These are phyloP conservation scores for Colinus virginianus DNA, from an alignment of 2,113 vertebrate genomes.

Conservation along the genomic window DNA sequence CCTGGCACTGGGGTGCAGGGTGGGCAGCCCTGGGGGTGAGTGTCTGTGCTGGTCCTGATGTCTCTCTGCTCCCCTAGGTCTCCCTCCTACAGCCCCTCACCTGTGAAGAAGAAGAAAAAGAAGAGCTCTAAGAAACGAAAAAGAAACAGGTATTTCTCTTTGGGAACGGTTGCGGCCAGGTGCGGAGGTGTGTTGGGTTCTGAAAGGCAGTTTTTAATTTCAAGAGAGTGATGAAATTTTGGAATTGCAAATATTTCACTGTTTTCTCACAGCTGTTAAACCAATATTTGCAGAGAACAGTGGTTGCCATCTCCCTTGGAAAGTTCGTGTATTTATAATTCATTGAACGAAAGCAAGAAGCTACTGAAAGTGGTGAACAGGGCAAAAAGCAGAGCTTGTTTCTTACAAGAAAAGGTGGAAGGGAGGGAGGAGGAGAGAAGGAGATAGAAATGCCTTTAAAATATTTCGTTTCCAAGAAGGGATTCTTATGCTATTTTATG, in stretches of 20 bases:
- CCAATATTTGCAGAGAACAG: conserved; percentile 31
- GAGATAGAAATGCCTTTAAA: background rate
- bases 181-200: no score
- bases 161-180: background rate
- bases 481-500: background rate
- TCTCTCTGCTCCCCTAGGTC: conserved; percentile 78
- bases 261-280: conserved; percentile 7
- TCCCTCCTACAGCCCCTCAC: conserved; percentile 89
- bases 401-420: background rate
- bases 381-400: background rate
- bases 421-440: background rate
- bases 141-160: conserved; percentile 84
- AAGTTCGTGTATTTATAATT: conserved; percentile 34
- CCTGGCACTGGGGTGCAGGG: background rate
- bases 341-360: background rate
- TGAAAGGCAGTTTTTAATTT: background rate
- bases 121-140: conserved; percentile 95
- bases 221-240: background rate
- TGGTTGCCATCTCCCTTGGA: background rate
- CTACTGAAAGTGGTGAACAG: background rate
- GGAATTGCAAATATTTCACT: conserved; percentile 4
- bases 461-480: background rate
- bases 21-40: background rate
- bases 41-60: background rate
- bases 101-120: conserved; percentile 94